Conservation (phyloP, 2,113 vertebrate genomes). For the Pseudopipra pipra region DNA sequence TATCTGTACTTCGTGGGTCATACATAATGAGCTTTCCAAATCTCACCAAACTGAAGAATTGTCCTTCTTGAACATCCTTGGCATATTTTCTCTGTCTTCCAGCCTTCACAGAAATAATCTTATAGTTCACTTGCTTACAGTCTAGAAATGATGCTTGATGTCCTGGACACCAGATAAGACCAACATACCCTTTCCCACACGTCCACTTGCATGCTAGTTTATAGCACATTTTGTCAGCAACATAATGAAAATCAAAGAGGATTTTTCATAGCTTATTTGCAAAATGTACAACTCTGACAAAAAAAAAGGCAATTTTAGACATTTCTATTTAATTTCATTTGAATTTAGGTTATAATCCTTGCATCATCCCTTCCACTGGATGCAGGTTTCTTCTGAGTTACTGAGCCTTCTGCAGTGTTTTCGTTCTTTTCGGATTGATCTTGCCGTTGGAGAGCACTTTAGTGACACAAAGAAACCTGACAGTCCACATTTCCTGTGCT, state of each 20-base stretch:
- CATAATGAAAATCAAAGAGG: not conserved
- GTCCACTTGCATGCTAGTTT: not conserved
- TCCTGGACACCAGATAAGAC: not conserved
- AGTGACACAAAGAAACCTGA: not conserved
- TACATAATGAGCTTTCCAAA: not conserved
- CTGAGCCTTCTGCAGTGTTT: not conserved
- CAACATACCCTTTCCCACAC: not conserved
- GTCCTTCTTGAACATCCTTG: not conserved
- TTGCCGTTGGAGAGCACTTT: not conserved
- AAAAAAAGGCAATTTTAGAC: not conserved
- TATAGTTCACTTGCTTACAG: not conserved
- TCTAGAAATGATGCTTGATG: rapidly evolving
- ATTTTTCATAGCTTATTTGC: not conserved
- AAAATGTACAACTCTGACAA: not conserved
- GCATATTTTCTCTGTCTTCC: not conserved
- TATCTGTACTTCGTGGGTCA: not conserved
- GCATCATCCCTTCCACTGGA: not conserved
- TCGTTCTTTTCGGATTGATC: not conserved
- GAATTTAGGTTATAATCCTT: not conserved
- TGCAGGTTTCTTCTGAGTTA: not conserved
- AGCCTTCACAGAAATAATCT: not conserved
- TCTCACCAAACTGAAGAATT: not conserved
- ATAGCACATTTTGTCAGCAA: not conserved
- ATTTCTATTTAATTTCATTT: not conserved
- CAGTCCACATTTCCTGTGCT: not conserved